Evolutionary conservation across 2,888 invertebrate genomes (phyloP).

Genomic region (Rhopalosiphum nymphaeae): DNA sequence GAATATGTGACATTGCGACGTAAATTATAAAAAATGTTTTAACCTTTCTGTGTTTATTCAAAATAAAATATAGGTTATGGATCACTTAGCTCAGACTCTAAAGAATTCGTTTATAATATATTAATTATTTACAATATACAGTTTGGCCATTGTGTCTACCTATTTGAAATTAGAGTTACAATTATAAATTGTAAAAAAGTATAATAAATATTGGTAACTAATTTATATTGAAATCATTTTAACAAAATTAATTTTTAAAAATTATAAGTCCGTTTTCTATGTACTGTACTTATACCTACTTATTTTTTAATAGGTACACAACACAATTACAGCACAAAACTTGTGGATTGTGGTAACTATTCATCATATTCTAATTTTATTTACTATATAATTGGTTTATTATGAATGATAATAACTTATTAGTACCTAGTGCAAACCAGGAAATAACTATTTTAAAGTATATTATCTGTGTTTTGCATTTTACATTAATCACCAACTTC

Average conservation of each 20-base stretch:
- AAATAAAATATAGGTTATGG: neutral
- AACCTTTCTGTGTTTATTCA: neutral
- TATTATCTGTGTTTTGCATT: neutral
- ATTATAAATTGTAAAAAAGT: too few relatives aligned
- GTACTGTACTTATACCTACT: neutral
- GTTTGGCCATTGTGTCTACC: too few relatives aligned
- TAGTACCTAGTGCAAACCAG: neutral
- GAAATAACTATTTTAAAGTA: neutral
- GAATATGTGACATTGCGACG: neutral
- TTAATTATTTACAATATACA: too few relatives aligned
- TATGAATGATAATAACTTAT: neutral
- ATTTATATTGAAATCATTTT: too few relatives aligned
- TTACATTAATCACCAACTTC: neutral
- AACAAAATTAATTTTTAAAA: neutral
- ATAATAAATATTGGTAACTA: too few relatives aligned
- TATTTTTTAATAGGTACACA: neutral
- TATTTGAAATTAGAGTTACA: too few relatives aligned
- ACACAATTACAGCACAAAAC: conserved; percentile 2
- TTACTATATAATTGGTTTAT: neutral
- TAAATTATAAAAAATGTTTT: neutral
- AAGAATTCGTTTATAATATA: too few relatives aligned
- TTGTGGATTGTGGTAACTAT: neutral
- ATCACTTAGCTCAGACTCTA: neutral
- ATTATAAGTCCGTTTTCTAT: neutral
- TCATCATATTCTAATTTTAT: neutral